Base-by-base conservation (phyloP, 2,888 invertebrate genomes). In the Junonia oenone region DNA sequence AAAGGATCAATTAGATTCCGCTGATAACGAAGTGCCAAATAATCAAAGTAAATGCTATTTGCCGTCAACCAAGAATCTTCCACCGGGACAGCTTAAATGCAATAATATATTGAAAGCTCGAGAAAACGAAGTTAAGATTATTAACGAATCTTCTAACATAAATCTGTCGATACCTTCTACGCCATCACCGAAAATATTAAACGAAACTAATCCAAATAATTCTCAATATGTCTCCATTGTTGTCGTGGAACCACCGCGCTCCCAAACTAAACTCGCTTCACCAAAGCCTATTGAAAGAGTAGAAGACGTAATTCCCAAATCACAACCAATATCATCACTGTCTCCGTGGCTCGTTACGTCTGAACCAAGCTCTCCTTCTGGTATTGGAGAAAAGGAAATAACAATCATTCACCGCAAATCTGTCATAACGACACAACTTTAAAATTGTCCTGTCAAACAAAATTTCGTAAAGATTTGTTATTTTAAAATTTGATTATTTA, bases 51-150 rank as follows among this genome's bases (percentile, higher is more conserved):
- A 93, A 75, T 91, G 93, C 74, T 92, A 93, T 64, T 89, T 93
- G 65, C 83, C 92, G 40, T 92, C 92, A 33, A 92, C 91, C 22
- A 93, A 94, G 69, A 94, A 95, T 17, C 92, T 98, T 57, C 97
- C 97, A 45, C 96, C 96, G 6, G 97, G 97, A 63, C 96, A 97
- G 75, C 92, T 98, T 61, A 98, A 98, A 86, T 98, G 98, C 86
- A 98, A 89, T 63, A 98, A 89, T 61, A 98, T 98, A 77, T 90
- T 98, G 52, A 98, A 98, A 92, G 96, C 96, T 83, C 92, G 92
- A 68, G 83, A 91, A 67, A 89, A 78, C 66, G 90, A 90, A 67
- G 83, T 90, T 5, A 90, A 88, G 64, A 83, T 90, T 46, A 79
- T 88, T 19, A 88, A 90, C 64, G 87, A 90, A 63, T 81, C 87